Conservation (phyloP, 2,888 invertebrate species). For the Mythimna loreyi region DNA sequence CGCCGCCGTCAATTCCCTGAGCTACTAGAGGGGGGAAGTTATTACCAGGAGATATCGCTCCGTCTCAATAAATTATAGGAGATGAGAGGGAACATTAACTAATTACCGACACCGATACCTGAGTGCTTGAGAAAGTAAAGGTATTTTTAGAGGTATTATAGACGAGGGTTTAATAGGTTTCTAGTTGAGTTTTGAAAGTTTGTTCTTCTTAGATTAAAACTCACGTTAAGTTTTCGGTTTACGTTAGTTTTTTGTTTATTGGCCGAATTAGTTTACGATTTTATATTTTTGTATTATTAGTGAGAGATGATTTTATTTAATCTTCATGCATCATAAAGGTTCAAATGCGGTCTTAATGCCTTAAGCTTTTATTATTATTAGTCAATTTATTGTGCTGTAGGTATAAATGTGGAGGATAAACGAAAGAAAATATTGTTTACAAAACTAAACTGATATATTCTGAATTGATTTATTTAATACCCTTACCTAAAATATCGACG, state of each 20-base stretch:
- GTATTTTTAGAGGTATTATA: conserved; percentile 38
- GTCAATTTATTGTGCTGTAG: no score
- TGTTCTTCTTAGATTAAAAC: background rate
- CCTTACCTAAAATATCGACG: no score
- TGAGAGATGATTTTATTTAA: no score
- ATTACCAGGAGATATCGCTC: conserved; percentile 79
- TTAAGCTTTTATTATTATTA: no score
- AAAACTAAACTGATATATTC: no score
- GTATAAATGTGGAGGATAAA: no score
- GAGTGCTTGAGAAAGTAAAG: conserved; percentile 50
- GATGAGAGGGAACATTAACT: conserved; percentile 90
- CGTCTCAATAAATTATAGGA: conserved; percentile 90
- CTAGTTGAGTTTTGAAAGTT: background rate
- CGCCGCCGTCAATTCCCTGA: conserved; percentile 88
- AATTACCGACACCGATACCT: conserved; percentile 89
- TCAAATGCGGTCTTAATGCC: no score
- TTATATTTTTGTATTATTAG: no score
- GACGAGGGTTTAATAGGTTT: conserved; percentile 29
- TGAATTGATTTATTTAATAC: no score
- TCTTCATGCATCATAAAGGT: no score
- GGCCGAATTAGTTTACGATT: background rate
- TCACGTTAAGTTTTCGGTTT: background rate
- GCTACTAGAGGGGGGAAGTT: conserved; percentile 73
- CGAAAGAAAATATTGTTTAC: no score
- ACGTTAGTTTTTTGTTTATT: background rate